Evolutionary conservation across 1,140 invertebrate genomes (phyloP).

Genomic region (Alviniconcha marisindica): DNA sequence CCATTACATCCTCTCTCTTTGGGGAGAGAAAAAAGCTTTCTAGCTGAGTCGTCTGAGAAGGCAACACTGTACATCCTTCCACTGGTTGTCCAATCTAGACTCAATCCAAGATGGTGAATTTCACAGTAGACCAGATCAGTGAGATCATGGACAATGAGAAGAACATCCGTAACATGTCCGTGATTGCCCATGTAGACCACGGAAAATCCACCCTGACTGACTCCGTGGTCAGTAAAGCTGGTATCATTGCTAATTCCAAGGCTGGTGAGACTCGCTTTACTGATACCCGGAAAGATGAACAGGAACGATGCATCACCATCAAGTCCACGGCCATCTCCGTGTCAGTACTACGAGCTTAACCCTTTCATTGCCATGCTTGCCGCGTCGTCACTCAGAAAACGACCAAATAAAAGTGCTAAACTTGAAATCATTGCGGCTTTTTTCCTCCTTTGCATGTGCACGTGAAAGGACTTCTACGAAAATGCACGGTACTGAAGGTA

Average conservation of each 20-base stretch:
- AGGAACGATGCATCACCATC: conserved; percentile 99
- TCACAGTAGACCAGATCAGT: conserved; percentile 99
- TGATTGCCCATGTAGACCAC: conserved; percentile 99
- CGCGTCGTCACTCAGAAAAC: too few species aligned
- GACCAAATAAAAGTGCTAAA: too few species aligned
- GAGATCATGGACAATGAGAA: conserved; percentile 99
- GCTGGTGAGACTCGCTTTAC: conserved; percentile 99
- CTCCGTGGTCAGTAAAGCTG: conserved; percentile 99
- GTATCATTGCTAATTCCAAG: conserved; percentile 98
- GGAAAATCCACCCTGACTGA: conserved; percentile 99
- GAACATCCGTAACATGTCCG: conserved; percentile 99
- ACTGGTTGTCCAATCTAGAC: conserved; percentile 55
- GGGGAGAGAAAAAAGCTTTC: too few species aligned
- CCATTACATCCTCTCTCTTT: too few species aligned
- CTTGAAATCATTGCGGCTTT: too few species aligned
- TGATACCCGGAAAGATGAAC: conserved; percentile 99
- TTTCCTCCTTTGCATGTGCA: too few species aligned
- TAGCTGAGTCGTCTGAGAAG: conserved; percentile 56
- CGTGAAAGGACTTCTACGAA: too few species aligned
- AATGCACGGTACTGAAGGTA: too few species aligned
- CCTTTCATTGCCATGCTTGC: too few species aligned
- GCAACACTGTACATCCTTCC: conserved; percentile 44
- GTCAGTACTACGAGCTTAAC: too few species aligned
- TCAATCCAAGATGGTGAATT: conserved; percentile 86
- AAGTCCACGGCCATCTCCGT: too few species aligned